Base-by-base conservation (phyloP, 2,113 vertebrate species). In the Haemorhous mexicanus region DNA sequence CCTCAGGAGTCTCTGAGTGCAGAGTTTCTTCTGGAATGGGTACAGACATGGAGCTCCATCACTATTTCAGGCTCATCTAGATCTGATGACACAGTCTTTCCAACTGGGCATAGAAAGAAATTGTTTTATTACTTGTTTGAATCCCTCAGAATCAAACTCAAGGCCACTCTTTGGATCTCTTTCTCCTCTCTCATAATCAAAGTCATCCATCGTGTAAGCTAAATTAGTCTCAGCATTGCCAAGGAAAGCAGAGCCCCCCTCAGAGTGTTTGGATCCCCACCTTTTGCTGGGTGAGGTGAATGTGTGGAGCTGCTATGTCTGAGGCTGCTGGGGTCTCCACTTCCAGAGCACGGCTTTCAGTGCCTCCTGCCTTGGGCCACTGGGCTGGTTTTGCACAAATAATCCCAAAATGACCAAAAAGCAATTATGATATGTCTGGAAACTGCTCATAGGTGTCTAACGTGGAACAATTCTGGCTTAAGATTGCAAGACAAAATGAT, bases 341-440 rank as follows among this genome's bases (percentile, higher is more conserved):
- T 49, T 61, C 23, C 55, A 61, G 15, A 6, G 14, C 13, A 12
- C 0, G 0, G 27, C 24, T 41, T 12, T 23, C 64, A 63, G 0
- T 22, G 23, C 35, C 22, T 55, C n/a, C 56, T 89, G 61, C 28
- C 37, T 14, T 4, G 8, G 64, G 26, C 13, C 37, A 66, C 1
- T 5, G 37, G 8, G 14, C 13, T 27, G 37, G 3, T 32, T 84
- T 63, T 44, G 27, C 17, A 47, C 16, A 30, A 85, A 66, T 16
- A n/a, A 67, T 74, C 39, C 22, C 1, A 2, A 32, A 24, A 26
- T 63, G 59, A 21, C 21, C 33, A n/a, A 37, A 84, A 83, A n/a
- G 9, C 21, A 41, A 43, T 9, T 49, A 11, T 41, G 33, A 5
- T 43, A 22, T 16, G 8, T 27, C 68, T 73, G 26, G 33, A 80